Evolutionary conservation across 2,888 invertebrate genomes (phyloP).

Genomic region (Geotrupes spiniger): DNA sequence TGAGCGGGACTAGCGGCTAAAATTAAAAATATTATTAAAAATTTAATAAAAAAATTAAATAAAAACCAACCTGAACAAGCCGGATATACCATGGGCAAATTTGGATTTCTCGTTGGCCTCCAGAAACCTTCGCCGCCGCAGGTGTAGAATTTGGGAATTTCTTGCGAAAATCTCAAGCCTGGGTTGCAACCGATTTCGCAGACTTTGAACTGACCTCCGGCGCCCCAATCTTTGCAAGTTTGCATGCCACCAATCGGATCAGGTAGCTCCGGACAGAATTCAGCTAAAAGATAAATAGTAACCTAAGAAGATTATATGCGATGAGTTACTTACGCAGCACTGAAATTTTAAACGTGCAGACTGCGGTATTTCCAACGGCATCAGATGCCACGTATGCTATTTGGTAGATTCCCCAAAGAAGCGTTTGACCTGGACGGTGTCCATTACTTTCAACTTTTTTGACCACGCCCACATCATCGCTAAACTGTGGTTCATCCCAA

Average conservation of each 20-base stretch:
- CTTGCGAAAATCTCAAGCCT: slow-evolving; percentile 86
- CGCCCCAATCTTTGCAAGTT: slow-evolving; percentile 94
- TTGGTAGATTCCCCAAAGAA: slow-evolving; percentile 88
- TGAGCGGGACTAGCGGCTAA: slow-evolving; percentile 86
- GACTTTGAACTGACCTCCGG: slow-evolving; percentile 92
- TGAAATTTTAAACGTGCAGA: slow-evolving; percentile 88
- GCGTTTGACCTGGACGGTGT: slow-evolving; percentile 81
- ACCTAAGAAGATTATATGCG: neutral
- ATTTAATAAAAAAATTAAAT: neutral
- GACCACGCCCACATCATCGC: slow-evolving; percentile 81
- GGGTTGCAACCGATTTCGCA: slow-evolving; percentile 87
- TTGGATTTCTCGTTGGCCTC: slow-evolving; percentile 83
- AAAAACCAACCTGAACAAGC: slow-evolving; percentile 77
- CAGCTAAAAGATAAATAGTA: slow-evolving; percentile 56
- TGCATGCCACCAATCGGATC: slow-evolving; percentile 92
- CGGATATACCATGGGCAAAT: slow-evolving; percentile 80
- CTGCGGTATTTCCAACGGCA: slow-evolving; percentile 86
- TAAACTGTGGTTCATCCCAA: slow-evolving; percentile 91
- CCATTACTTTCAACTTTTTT: slow-evolving; percentile 81
- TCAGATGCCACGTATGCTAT: slow-evolving; percentile 93
- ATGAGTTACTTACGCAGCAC: slow-evolving; percentile 68
- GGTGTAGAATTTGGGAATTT: slow-evolving; percentile 94
- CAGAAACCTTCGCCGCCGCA: slow-evolving; percentile 98
- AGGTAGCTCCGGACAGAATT: slow-evolving; percentile 84
- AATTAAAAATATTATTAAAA: slow-evolving; percentile 32